Evolutionary conservation across 2,113 vertebrate genomes (phyloP).

Genomic region (Albula goreensis): DNA sequence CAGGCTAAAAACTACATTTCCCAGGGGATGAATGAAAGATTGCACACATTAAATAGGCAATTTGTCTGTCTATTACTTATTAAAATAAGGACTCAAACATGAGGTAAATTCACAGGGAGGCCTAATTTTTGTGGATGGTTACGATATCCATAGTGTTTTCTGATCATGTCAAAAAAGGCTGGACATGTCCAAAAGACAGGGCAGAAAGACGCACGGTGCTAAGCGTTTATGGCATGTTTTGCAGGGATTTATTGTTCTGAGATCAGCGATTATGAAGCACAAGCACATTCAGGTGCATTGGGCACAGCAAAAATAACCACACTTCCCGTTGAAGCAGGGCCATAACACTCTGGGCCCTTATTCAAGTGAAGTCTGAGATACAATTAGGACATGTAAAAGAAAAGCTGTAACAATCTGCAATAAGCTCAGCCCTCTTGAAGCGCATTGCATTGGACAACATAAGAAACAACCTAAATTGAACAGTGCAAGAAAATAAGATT

Average conservation of each 20-base stretch:
- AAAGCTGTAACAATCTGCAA: not conserved
- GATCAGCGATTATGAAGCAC: not conserved
- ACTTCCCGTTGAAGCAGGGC: not conserved
- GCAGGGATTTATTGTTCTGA: not conserved
- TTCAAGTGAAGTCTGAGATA: not conserved
- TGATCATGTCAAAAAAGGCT: not conserved
- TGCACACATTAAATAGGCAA: not conserved
- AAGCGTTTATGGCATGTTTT: not conserved
- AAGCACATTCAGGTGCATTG: not conserved
- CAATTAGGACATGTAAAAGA: not conserved
- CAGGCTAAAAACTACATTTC: not conserved
- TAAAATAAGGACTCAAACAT: not conserved
- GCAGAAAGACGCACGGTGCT: too few species aligned
- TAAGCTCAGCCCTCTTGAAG: not conserved
- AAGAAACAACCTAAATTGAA: not conserved
- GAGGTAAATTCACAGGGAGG: not conserved
- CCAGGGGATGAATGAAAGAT: not conserved
- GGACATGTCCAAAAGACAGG: too few species aligned
- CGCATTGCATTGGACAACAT: not conserved
- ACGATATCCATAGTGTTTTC: not conserved
- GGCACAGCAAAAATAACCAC: not conserved
- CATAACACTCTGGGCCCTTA: not conserved
- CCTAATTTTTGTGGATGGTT: not conserved
- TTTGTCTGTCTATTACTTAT: not conserved
- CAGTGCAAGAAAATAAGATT: not conserved